Evolutionary conservation across 92 coral and sea anemone species (phyloP).

Genomic region (Zoanthus solanderi): DNA sequence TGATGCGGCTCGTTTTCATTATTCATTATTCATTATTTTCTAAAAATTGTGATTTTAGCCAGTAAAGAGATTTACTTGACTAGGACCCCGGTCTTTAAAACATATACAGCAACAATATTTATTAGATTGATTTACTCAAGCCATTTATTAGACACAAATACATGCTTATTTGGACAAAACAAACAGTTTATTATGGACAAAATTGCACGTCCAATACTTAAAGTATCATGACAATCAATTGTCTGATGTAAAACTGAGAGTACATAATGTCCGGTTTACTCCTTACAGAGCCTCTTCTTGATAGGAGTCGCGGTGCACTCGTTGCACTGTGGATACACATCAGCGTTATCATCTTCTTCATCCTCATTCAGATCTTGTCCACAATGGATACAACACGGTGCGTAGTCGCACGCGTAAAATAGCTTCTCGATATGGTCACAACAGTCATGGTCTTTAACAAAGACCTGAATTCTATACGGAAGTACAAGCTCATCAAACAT

Average conservation of each 20-base stretch:
- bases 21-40: no score
- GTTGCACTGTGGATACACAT: slow-evolving; percentile 26
- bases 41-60: no score
- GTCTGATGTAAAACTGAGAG: slow-evolving; percentile 10
- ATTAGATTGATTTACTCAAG: not conserved
- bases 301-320: not conserved
- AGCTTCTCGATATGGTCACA: slow-evolving; percentile 9
- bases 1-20: no score
- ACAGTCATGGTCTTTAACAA: slow-evolving; percentile 31
- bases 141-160: no score
- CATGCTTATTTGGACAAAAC: no score
- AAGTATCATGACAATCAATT: not conserved
- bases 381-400: slow-evolving; percentile 23
- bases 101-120: no score
- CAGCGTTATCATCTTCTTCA: slow-evolving; percentile 5
- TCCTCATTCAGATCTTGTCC: slow-evolving; percentile 15
- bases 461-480: slow-evolving; percentile 13
- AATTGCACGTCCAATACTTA: slow-evolving; percentile 8
- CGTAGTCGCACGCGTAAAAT: not conserved
- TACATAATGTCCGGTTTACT: not conserved
- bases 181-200: not conserved
- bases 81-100: no score
- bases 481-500: slow-evolving; percentile 17
- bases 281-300: no score
- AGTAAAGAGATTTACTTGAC: no score